phyloP scores from a whole-genome alignment of 2,888 invertebrate species.

The Biston stratarius region DNA sequence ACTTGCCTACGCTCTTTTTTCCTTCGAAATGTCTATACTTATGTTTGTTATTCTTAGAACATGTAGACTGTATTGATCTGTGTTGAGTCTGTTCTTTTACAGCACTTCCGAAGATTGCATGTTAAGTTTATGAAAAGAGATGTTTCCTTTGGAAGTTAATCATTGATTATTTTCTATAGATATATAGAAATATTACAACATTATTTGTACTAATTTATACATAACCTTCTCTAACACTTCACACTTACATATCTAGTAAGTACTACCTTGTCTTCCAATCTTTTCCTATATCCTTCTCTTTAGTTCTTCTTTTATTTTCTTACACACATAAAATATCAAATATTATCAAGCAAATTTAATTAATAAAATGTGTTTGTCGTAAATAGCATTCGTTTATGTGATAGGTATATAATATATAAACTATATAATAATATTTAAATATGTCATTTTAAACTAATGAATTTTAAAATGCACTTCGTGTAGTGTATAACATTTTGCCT shows the following conservation, averaged over 20 bases:
- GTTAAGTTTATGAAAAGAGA: constrained; percentile 14
- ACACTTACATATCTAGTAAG: constrained; percentile 35
- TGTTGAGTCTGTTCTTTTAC: constrained; percentile 11
- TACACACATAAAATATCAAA: constrained; percentile 53
- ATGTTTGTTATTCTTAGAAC: constrained; percentile 18
- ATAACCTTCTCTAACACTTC: constrained; percentile 42
- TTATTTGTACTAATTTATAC: constrained; percentile 7
- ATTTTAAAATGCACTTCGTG: constrained; percentile 75
- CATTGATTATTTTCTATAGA: constrained; percentile 9
- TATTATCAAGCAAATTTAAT: constrained; percentile 83
- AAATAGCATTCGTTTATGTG: constrained; percentile 53
- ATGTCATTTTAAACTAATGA: constrained; percentile 55
- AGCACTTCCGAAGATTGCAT: constrained; percentile 28
- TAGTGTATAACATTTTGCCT: constrained; percentile 73
- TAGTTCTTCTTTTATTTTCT: constrained; percentile 49
- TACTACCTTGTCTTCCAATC: constrained; percentile 58
- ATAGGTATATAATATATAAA: constrained; percentile 55
- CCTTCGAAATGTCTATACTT: constrained; percentile 18
- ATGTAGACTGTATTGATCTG: constrained; percentile 21
- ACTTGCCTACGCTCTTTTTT: constrained; percentile 39
- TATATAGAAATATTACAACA: constrained; percentile 17
- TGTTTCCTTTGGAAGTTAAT: constrained; percentile 13
- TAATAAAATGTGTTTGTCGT: constrained; percentile 61
- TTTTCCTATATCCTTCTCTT: constrained; percentile 45
- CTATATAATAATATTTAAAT: constrained; percentile 55